These are phyloP conservation scores for Probosciger aterrimus DNA, from an alignment of 2,113 vertebrate species.

Conservation along the genomic window DNA sequence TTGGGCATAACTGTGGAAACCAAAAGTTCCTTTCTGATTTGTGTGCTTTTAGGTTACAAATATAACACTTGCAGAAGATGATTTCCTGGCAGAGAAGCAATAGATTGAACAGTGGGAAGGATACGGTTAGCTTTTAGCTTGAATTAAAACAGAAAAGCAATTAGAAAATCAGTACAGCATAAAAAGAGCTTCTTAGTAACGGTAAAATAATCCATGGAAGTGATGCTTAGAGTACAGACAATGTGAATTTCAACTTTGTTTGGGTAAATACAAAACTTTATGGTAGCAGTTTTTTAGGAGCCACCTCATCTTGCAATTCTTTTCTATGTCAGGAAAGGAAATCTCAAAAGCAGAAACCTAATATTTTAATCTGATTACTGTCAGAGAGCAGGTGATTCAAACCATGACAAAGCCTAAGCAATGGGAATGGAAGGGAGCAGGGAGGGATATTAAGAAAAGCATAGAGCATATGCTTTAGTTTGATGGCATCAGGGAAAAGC, in stretches of 20 bases:
- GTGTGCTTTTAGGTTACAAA: slow-evolving; percentile 3
- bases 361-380: slow-evolving; percentile 59
- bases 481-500: neutral
- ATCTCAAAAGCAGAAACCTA: slow-evolving; percentile 9
- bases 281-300: slow-evolving; percentile 26
- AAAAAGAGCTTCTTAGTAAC: slow-evolving; percentile 8
- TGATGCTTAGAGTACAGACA: neutral
- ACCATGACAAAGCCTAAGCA: slow-evolving; percentile 21
- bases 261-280: neutral
- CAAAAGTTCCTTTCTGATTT: slow-evolving; percentile 33
- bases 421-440: neutral
- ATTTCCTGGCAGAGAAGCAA: slow-evolving; percentile 13
- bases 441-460: neutral
- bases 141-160: slow-evolving; percentile 40
- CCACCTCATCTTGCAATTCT: slow-evolving; percentile 3
- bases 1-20: slow-evolving; percentile 29
- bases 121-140: slow-evolving; percentile 9
- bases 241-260: neutral
- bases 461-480: neutral
- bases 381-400: slow-evolving; percentile 18
- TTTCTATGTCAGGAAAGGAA: neutral
- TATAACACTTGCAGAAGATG: slow-evolving; percentile 26
- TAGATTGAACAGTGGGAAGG: neutral
- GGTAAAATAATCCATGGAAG: neutral
- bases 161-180: neutral